Conservation (phyloP, 2,888 invertebrate genomes). For the Lasiommata megera region DNA sequence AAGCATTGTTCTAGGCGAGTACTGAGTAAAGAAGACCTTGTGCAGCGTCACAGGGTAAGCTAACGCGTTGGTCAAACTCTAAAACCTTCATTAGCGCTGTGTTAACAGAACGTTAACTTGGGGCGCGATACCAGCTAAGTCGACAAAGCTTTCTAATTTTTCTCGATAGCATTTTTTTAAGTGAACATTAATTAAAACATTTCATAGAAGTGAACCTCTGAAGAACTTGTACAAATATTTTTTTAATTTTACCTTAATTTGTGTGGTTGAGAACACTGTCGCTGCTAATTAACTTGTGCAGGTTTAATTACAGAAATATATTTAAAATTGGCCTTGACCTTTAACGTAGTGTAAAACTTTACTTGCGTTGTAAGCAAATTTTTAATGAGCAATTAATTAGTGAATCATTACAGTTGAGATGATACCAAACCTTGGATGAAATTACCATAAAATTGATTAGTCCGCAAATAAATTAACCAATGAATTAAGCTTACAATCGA, state of each 20-base stretch:
- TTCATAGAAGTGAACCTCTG: too few relatives aligned
- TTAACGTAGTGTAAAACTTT: too few relatives aligned
- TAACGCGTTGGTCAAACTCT: constrained; percentile 17
- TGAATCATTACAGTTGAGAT: background rate
- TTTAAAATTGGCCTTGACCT: too few relatives aligned
- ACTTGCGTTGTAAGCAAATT: too few relatives aligned
- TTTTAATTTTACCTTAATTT: too few relatives aligned
- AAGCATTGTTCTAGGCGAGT: constrained; percentile 49
- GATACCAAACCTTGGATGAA: background rate
- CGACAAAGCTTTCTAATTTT: background rate
- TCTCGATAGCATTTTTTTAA: too few relatives aligned
- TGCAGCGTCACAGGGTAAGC: constrained; percentile 28
- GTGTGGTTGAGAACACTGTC: too few relatives aligned
- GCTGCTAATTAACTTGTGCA: too few relatives aligned
- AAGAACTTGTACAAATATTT: too few relatives aligned
- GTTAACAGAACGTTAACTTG: constrained; percentile 4
- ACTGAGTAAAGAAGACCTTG: constrained; percentile 36
- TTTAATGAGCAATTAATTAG: background rate
- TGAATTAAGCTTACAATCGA: background rate
- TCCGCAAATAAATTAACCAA: background rate
- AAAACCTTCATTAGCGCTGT: constrained; percentile 9
- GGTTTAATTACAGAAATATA: too few relatives aligned
- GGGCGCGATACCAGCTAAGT: background rate
- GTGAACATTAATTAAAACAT: too few relatives aligned
- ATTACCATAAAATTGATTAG: background rate